These are phyloP conservation scores for Alloplasta piceator DNA, from an alignment of 2,888 invertebrate genomes.

Conservation along the genomic window DNA sequence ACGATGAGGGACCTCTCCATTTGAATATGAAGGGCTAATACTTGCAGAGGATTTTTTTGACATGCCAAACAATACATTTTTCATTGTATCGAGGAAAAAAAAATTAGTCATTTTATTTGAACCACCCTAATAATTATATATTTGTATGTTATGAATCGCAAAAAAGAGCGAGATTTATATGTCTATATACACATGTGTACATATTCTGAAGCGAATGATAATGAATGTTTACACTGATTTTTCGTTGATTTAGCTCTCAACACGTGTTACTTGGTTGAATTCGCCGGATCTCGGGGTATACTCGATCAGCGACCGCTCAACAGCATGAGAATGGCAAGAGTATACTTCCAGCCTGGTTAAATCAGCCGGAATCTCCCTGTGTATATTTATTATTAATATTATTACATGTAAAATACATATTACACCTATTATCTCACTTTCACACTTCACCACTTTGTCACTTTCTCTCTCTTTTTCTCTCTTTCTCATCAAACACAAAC, in stretches of 20 bases:
- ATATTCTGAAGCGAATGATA: constrained; percentile 66
- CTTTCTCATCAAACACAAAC: not conserved
- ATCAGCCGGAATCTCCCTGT: constrained; percentile 75
- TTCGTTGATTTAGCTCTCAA: constrained; percentile 78
- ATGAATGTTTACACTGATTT: constrained; percentile 69
- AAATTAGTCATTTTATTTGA: no score
- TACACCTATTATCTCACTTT: not conserved
- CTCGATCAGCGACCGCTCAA: constrained; percentile 83
- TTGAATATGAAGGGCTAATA: no score
- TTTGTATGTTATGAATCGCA: constrained; percentile 23
- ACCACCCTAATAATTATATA: no score
- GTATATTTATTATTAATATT: constrained; percentile 35
- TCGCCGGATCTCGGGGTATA: constrained; percentile 82
- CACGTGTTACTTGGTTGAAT: constrained; percentile 75
- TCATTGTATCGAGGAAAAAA: no score
- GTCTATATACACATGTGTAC: constrained; percentile 62
- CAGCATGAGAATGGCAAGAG: constrained; percentile 83
- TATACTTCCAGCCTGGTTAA: constrained; percentile 82
- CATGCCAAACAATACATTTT: no score
- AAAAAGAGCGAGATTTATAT: constrained; percentile 17
- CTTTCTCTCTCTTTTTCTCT: not conserved
- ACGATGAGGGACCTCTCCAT: no score
- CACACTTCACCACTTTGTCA: not conserved
- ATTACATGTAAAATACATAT: not conserved
- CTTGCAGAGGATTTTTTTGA: no score